phyloP scores from a whole-genome alignment of 2,888 invertebrate genomes.

The Apodemia mormo region DNA sequence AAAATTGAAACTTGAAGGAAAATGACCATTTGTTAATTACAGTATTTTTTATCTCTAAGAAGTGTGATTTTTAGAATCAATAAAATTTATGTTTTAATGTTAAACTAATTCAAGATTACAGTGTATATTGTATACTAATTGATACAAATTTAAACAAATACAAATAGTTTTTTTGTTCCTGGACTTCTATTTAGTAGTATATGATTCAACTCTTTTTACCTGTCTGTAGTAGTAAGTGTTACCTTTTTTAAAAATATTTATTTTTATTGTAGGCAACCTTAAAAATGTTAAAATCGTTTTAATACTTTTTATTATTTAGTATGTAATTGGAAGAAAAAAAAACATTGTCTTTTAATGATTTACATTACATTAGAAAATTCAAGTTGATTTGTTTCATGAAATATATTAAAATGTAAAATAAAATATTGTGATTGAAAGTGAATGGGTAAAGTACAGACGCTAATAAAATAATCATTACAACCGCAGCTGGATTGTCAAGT shows the following conservation, averaged over 20 bases:
- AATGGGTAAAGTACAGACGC: conserved; percentile 70
- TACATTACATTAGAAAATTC: not conserved
- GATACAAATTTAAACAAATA: not conserved
- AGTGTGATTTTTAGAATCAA: too few relatives aligned
- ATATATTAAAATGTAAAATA: not conserved
- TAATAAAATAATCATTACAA: conserved; percentile 52
- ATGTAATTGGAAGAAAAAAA: not conserved
- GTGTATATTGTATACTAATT: too few relatives aligned
- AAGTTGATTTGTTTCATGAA: not conserved
- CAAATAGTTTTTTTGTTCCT: not conserved
- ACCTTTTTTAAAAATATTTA: conserved; percentile 42
- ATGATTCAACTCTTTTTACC: conserved; percentile 38
- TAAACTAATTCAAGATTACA: too few relatives aligned
- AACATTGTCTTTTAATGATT: not conserved
- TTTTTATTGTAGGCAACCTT: not conserved
- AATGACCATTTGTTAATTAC: too few relatives aligned
- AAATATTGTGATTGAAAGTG: conserved; percentile 44
- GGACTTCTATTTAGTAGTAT: conserved; percentile 4
- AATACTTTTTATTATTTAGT: too few relatives aligned
- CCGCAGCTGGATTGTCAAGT: conserved; percentile 70
- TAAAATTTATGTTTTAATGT: too few relatives aligned
- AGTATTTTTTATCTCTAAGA: too few relatives aligned
- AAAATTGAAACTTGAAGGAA: too few relatives aligned
- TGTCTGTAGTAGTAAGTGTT: conserved; percentile 56
- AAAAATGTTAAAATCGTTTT: not conserved